Evolutionary conservation across 2,888 invertebrate species (phyloP), one percentile per base, ranked within the genome.

Genomic region (Notodonta dromedarius): DNA sequence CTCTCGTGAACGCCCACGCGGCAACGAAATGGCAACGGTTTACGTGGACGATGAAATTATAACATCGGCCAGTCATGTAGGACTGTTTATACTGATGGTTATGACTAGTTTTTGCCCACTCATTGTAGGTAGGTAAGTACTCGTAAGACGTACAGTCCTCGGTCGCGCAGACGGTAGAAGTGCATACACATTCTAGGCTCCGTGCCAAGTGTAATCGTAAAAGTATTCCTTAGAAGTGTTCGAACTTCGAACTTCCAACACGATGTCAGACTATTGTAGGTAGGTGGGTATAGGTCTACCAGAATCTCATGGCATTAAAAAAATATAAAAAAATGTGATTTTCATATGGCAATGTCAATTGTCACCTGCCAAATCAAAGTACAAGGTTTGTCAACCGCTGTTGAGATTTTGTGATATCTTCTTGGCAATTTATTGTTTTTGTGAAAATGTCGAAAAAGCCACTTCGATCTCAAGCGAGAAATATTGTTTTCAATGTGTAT

Each of bases 121-220:
- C 63, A 64, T 69, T 66, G 60, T 51, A 66, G 55, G 62, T 67
- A 74, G 58, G 60, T 51, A 66, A 53, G 62, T 67, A 74, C 59
- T 59, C 63, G 56, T 56, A 24, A 54, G 32, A n/a, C 32, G 63
- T 69, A 63, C 73, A 61, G 63, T 73, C 62, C 63, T 67, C 59
- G 62, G 69, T 64, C 62, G 65, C 65, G 62, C 69, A 67, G 70
- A 69, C 65, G 66, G 63, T 70, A 61, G 63, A 71, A 69, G 70
- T 78, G 79, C 78, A 81, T 74, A 68, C 73, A 73, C 67, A 76
- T 75, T 77, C 67, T 80, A 70, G 83, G 80, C 78, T 57, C 56
- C 48, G 12, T 78, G 83, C 83, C 83, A 83, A 83, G 67, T 76
- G 71, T 73, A 73, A 75, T 66, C 65, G 74, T 74, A 74, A 73